Base-by-base conservation (phyloP, 2,888 invertebrate species). In the Cetonia aurata region DNA sequence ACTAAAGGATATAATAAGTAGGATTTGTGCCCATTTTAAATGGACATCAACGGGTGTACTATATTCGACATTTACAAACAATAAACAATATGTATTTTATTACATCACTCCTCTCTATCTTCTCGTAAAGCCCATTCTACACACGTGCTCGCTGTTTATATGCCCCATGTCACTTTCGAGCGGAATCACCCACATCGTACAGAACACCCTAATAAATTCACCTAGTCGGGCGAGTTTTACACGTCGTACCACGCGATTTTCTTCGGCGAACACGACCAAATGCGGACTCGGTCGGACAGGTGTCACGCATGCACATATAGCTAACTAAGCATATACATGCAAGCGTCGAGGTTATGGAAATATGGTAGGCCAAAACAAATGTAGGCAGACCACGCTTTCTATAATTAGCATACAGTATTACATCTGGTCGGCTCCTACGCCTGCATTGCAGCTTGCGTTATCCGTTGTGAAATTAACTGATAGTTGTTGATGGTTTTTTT, bases 381-480 rank as follows among this genome's bases (percentile, higher is more conserved):
- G 62, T 65, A 41, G 62, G 62, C 62, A 50, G 50, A 60, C 60
- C 31, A 44, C 13, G 46, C 67, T 50, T 67, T 67, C 67, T 67
- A 57, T 67, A 67, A 67, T 67, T 67, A 67, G 48, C 67, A 67
- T 67, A 57, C 57, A 13, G 15, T 31, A 44, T 17, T 55, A 42
- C 67, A 67, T 67, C 67, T 67, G 67, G 67, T 56, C 57, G 48
- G 57, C 67, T 57, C 67, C 67, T 57, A 67, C 67, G 31, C 44
- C 37, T 37, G 37, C 37, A 37, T 37, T 12, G 50, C 17, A 17
- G 46, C 46, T n/a, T 37, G 55, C 57, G 46, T 15, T 57, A 25
- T 67, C 33, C 17, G 37, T 48, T 57, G 31, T 67, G 37, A 67
- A 67, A 67, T 57, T 56, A 15, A 48, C 50, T 50, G 62, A 41